Percentiles rank a stretch among this genome's conserved stretches.
phyloP scores from a whole-genome alignment of 2,113 vertebrate species.

The Clupea harengus region DNA sequence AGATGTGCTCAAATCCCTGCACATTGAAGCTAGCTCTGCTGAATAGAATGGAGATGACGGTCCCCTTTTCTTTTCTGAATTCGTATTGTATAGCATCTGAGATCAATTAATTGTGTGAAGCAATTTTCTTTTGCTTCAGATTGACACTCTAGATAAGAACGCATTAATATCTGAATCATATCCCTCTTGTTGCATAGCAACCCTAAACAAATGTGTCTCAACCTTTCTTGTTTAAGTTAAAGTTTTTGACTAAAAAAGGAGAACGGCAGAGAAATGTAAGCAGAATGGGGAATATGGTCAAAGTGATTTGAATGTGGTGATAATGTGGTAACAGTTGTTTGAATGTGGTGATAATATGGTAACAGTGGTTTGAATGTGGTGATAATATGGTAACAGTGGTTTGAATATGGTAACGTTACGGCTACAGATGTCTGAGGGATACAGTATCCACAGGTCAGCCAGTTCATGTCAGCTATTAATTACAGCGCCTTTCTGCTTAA shows the following conservation, averaged over 20 bases:
- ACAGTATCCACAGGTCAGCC: background rate
- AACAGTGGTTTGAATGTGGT: background rate
- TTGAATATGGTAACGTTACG: background rate
- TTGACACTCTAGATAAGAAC: background rate
- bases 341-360: too few species aligned
- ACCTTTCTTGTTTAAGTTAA: background rate
- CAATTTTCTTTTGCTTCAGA: background rate
- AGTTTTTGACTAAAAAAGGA: background rate
- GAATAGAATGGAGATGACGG: background rate
- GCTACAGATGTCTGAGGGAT: background rate
- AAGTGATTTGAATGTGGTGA: too few species aligned
- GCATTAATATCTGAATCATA: background rate
- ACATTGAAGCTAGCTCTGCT: slow-evolving; percentile 20
- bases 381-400: background rate
- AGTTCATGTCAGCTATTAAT: background rate
- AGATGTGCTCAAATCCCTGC: slow-evolving; percentile 32
- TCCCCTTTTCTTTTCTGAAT: background rate
- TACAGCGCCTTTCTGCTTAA: background rate
- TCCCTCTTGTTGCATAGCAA: background rate
- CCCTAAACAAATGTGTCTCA: background rate
- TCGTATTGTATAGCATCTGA: background rate
- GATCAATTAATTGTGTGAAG: background rate
- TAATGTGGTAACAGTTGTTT: background rate
- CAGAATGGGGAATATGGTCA: background rate
- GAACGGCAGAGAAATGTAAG: too few species aligned